These are phyloP conservation scores for Sebastes schlegelii DNA, from an alignment of 2,113 vertebrate species.

Conservation along the genomic window DNA sequence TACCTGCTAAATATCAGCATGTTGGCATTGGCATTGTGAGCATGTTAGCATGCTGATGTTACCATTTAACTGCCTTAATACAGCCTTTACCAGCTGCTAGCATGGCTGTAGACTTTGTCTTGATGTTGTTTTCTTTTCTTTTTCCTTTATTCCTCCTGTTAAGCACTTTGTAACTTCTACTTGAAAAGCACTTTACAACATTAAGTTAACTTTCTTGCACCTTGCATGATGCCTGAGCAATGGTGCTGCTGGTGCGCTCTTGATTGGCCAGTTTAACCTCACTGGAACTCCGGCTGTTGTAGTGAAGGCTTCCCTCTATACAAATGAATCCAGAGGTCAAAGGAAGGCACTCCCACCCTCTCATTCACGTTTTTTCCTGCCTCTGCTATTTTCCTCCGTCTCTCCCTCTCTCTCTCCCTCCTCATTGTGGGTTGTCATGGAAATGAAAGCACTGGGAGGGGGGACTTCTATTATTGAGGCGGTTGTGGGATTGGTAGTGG, in stretches of 20 bases:
- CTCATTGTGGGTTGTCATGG: slow-evolving; percentile 81
- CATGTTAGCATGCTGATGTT: background rate
- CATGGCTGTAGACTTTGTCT: background rate
- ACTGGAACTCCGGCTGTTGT: slow-evolving; percentile 29
- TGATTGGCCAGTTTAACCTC: slow-evolving; percentile 58
- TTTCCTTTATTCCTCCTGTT: background rate
- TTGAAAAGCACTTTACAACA: background rate
- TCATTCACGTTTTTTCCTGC: slow-evolving; percentile 66
- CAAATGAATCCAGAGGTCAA: slow-evolving; percentile 61
- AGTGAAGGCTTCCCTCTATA: slow-evolving; percentile 43
- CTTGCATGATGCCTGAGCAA: background rate
- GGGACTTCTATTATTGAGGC: slow-evolving; percentile 72
- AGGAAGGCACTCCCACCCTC: slow-evolving; percentile 58
- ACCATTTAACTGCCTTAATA: background rate
- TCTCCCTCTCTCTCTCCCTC: slow-evolving; percentile 35
- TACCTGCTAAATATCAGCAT: background rate
- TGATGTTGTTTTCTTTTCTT: background rate
- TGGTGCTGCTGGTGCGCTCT: slow-evolving; percentile 12
- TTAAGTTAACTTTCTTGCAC: background rate
- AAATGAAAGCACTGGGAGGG: slow-evolving; percentile 74
- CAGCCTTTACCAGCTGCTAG: background rate
- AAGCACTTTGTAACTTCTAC: background rate
- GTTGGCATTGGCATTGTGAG: too few relatives aligned
- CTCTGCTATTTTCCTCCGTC: slow-evolving; percentile 48
- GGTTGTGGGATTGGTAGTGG: slow-evolving; percentile 67